Base-by-base conservation (phyloP, 2,888 invertebrate genomes). In the Cheilosia urbana region DNA sequence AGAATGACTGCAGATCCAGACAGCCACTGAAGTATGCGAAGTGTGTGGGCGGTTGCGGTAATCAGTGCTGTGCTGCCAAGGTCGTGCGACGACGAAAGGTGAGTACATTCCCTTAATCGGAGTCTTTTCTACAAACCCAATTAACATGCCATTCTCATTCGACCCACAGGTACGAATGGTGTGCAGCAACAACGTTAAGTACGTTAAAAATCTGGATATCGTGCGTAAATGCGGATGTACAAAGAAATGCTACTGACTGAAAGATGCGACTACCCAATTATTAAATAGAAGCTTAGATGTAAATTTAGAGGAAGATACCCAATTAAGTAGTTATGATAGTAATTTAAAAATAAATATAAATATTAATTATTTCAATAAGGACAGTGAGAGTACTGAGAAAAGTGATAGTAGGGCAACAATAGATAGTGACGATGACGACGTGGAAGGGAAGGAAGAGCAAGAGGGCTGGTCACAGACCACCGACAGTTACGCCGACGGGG, bases 211-310 rank as follows among this genome's bases (percentile, higher is more conserved):
- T 88, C 96, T 99, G 90, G 98, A 98, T 91, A 97, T 99, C 92
- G 97, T 99, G 91, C 96, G 98, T 92, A 98, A 98, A 93, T 99
- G 99, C 93, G 97, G 97, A 88, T 98, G 98, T 94, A 96, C 96
- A 89, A 97, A 97, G 93, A 97, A 97, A 93, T 98, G 97, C 93
- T 95, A 95, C 94, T 95, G 94, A 94, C 94, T 94, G 94, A 93
- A 93, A 93, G 92, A 94, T 92, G 94, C 94, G 94, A 93, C 94
- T 94, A 93, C 93, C 93, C 92, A 91, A 91, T 89, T 91, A 90
- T 89, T 89, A 88, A 90, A 91, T 90, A 90, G 89, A 90, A 92
- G 92, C 90, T 91, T 91, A 91, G 91, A 91, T 91, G 89, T 91
- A 91, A 91, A 90, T 89, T 89, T 91, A 91, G 90, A 90, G 88